Evolutionary conservation across 2,888 invertebrate species (phyloP).

Genomic region (Ochropacha duplaris): DNA sequence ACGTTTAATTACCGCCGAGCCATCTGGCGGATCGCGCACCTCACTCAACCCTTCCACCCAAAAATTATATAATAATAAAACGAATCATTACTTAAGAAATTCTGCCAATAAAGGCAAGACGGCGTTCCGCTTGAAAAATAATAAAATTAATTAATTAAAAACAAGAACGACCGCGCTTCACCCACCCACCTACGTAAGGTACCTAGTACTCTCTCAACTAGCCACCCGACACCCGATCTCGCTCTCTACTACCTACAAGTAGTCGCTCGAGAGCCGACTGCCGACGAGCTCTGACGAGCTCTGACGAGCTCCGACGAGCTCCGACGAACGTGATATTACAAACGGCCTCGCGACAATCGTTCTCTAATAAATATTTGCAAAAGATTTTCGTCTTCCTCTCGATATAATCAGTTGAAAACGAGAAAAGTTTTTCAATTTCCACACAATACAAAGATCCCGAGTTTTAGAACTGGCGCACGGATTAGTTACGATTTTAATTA

Average conservation of each 20-base stretch:
- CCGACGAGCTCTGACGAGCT: background rate
- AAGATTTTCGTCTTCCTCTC: slow-evolving; percentile 62
- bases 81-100: slow-evolving; percentile 79
- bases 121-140: slow-evolving; percentile 65
- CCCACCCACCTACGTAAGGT: too few species aligned
- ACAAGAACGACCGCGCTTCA: slow-evolving; percentile 50
- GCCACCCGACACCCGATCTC: slow-evolving; percentile 11
- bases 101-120: slow-evolving; percentile 79
- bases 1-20: slow-evolving; percentile 48
- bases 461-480: slow-evolving; percentile 44
- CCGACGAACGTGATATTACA: slow-evolving; percentile 18
- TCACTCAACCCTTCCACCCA: slow-evolving; percentile 71
- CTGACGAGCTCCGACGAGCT: too few species aligned
- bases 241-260: too few species aligned
- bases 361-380: slow-evolving; percentile 71
- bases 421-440: slow-evolving; percentile 79
- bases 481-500: slow-evolving; percentile 65
- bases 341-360: slow-evolving; percentile 38
- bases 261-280: slow-evolving; percentile 9
- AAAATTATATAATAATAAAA: slow-evolving; percentile 83
- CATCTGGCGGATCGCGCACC: slow-evolving; percentile 48
- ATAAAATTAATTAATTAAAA: slow-evolving; percentile 84
- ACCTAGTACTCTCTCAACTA: slow-evolving; percentile 21
- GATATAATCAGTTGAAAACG: slow-evolving; percentile 71
- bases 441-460: slow-evolving; percentile 59